A percentile compares a stretch with the other conserved stretches of the same genome.
Conservation (phyloP, 2,113 vertebrate genomes). For the Columbina picui region DNA sequence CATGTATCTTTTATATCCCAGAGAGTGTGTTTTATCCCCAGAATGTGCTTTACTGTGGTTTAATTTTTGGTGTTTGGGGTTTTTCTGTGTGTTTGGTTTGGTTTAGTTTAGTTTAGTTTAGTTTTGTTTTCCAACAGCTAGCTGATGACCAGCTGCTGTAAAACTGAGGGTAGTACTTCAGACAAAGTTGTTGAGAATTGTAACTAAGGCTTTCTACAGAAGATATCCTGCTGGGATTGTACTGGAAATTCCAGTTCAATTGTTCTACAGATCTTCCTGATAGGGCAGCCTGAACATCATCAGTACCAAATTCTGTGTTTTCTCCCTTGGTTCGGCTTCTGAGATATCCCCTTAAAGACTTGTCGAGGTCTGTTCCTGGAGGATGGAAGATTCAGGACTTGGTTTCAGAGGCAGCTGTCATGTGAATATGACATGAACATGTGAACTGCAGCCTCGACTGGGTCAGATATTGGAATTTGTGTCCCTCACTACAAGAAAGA, state of each 20-base stretch:
- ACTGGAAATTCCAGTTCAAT: background rate
- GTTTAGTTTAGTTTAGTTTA: too few species aligned
- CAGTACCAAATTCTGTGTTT: background rate
- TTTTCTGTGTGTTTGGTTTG: too few species aligned
- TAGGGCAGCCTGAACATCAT: background rate
- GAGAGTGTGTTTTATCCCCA: background rate
- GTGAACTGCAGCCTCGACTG: background rate
- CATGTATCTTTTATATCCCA: background rate
- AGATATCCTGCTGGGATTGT: rapidly evolving
- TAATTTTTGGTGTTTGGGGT: background rate
- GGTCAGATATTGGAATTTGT: background rate
- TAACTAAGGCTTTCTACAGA: background rate
- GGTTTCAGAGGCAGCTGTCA: background rate
- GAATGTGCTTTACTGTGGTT: background rate
- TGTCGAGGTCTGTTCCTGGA: background rate
- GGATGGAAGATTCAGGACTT: background rate
- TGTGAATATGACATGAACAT: too few species aligned
- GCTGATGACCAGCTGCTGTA: background rate
- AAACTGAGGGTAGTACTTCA: background rate
- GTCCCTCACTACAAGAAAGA: too few species aligned
- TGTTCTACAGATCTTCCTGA: background rate
- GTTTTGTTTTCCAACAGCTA: background rate
- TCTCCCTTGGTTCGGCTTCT: background rate
- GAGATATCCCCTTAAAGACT: background rate
- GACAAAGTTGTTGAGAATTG: background rate